A percentile compares a stretch with the other conserved stretches of the same genome.
These are phyloP conservation scores for Carassius gibelio DNA, from an alignment of 2,113 vertebrate species.

Conservation along the genomic window DNA sequence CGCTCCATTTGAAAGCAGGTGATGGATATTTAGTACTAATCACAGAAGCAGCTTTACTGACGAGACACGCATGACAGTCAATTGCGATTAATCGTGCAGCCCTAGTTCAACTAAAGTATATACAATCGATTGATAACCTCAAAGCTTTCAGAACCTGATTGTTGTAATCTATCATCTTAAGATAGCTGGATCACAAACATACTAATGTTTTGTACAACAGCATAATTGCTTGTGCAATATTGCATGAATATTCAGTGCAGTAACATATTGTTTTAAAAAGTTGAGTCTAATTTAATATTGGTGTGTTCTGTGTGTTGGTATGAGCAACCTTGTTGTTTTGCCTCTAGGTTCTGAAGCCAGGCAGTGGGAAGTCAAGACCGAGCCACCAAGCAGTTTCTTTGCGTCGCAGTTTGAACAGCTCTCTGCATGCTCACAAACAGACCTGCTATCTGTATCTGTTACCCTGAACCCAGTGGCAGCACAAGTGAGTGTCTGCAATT, in stretches of 20 bases:
- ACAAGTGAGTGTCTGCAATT: slow-evolving; percentile 80
- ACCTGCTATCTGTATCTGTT: slow-evolving; percentile 92
- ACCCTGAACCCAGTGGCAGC: slow-evolving; percentile 89
- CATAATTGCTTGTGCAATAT: not conserved
- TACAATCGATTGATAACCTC: too few relatives aligned
- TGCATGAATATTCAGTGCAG: not conserved
- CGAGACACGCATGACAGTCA: too few relatives aligned
- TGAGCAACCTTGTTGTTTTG: not conserved
- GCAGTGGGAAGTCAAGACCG: slow-evolving; percentile 87
- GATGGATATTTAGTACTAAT: too few relatives aligned
- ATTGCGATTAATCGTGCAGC: too few relatives aligned
- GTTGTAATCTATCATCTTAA: not conserved
- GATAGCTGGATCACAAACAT: not conserved
- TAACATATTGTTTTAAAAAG: not conserved
- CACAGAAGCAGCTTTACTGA: too few relatives aligned
- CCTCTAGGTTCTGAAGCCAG: slow-evolving; percentile 80
- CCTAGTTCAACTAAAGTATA: too few relatives aligned
- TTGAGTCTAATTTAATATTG: not conserved
- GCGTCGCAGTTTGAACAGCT: slow-evolving; percentile 78
- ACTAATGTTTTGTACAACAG: not conserved
- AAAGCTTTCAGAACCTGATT: too few relatives aligned
- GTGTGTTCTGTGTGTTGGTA: not conserved
- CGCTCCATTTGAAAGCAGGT: too few relatives aligned
- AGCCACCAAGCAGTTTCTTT: slow-evolving; percentile 77
- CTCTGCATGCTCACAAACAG: slow-evolving; percentile 84